Evolutionary conservation across 23 tunicate genomes (phyloP).

Genomic region (Pegea sp.): DNA sequence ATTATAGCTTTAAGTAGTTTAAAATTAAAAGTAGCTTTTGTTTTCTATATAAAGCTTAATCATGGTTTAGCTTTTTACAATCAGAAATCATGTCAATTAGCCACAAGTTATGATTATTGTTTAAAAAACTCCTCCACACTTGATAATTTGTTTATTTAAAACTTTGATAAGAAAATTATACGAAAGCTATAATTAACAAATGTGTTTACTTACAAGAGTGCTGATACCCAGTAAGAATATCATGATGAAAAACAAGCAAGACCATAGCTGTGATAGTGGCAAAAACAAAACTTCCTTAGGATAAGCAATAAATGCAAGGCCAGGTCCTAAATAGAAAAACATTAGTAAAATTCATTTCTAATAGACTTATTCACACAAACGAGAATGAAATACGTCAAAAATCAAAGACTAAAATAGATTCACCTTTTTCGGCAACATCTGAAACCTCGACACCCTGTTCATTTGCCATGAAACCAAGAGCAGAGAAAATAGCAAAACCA

Average conservation of each 20-base stretch:
- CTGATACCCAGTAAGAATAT: constrained; percentile 84
- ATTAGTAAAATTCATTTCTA: background rate
- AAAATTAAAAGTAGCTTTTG: too few relatives aligned
- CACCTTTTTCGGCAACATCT: constrained; percentile 90
- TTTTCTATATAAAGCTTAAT: too few relatives aligned
- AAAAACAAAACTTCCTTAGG: constrained; percentile 82
- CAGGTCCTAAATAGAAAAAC: constrained; percentile 32
- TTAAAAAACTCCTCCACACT: background rate
- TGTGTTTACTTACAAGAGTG: constrained; percentile 45
- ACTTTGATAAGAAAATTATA: background rate
- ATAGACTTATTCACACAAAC: background rate
- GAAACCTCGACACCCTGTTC: constrained; percentile 74
- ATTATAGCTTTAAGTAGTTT: too few relatives aligned
- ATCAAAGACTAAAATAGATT: background rate
- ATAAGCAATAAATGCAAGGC: constrained; percentile 88
- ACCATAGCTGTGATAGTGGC: constrained; percentile 78
- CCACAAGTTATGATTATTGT: background rate
- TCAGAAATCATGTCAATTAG: too few relatives aligned
- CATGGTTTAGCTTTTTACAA: too few relatives aligned
- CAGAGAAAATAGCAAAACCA: constrained; percentile 84
- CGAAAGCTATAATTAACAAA: too few relatives aligned
- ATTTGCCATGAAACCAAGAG: constrained; percentile 86
- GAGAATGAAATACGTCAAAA: background rate
- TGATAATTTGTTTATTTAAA: background rate
- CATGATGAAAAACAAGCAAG: constrained; percentile 76